Evolutionary conservation across 2,888 invertebrate species (phyloP), one percentile per base, ranked within the genome.

Genomic region (Drosophila eohydei): DNA sequence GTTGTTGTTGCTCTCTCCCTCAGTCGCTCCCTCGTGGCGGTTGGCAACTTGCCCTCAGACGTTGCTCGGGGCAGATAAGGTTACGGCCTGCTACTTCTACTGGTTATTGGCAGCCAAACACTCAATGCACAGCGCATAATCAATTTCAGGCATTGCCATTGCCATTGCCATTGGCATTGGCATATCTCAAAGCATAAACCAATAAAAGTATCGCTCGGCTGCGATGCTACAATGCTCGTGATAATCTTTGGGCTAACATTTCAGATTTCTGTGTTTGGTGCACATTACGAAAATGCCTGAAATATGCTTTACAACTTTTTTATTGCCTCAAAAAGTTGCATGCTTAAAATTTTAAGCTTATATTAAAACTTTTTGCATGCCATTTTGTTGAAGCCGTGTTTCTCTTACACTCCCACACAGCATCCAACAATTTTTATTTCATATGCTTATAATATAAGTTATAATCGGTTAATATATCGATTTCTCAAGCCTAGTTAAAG

Each of bases 21-120:
- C 48, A 4, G n/a, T 48, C 30, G 2, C 46, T 2, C 28, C 21
- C 46, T 28, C 32, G 48, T 48, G 21, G 21, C 21, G 21, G 21
- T 40, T 69, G 70, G 59, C 80, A 70, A 57, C 21, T 60, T 76
- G 71, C 66, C 67, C 26, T 46, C 9, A 14, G 14, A 11, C 11
- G 40, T 34, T 50, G 60, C 55, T 48, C 32, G 62, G 9, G 40
- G 34, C 73, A 80, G 77, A 77, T 77, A 77, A 77, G 77, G 77
- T 79, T 77, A 74, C 74, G n/a, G 55, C 59, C 43, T 34, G 59
- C 34, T 34, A 65, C 79, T 77, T 74, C 59, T 58, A 21, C 74
- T 60, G 65, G 74, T 66, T 74, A 66, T 74, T 78, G 74, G 79
- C 74, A 76, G 50, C 56, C 48, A 59, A 59, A 50, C 59, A 63